Evolutionary conservation across 2,113 vertebrate genomes (phyloP).

Genomic region (Clarias batrachus): DNA sequence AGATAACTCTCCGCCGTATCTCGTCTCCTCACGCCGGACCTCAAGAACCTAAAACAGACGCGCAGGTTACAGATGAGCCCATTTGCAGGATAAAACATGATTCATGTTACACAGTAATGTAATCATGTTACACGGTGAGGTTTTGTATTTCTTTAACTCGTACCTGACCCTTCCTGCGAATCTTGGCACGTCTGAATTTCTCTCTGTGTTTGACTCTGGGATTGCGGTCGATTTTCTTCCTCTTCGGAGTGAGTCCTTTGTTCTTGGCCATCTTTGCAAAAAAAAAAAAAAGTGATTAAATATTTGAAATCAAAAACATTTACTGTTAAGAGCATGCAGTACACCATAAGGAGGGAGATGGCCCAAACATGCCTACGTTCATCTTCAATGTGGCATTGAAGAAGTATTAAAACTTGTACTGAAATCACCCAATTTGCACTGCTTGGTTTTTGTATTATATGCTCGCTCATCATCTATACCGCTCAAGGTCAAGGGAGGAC

Average conservation of each 20-base stretch:
- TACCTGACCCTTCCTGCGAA: slow-evolving; percentile 91
- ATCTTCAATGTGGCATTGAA: background rate
- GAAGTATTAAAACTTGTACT: background rate
- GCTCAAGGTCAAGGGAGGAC: too few relatives aligned
- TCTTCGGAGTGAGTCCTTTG: slow-evolving; percentile 89
- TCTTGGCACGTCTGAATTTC: slow-evolving; percentile 89
- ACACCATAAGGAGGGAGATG: background rate
- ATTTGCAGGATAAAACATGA: background rate
- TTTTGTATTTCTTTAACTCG: too few relatives aligned
- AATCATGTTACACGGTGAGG: too few relatives aligned
- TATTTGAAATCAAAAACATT: background rate
- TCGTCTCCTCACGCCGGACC: slow-evolving; percentile 78
- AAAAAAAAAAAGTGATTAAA: background rate
- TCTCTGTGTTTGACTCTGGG: slow-evolving; percentile 94
- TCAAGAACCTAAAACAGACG: slow-evolving; percentile 77
- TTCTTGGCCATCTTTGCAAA: slow-evolving; percentile 78
- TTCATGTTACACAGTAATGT: background rate
- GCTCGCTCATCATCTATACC: too few relatives aligned
- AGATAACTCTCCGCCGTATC: slow-evolving; percentile 85
- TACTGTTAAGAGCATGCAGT: background rate
- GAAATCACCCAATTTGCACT: background rate
- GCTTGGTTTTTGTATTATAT: background rate
- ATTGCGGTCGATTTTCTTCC: slow-evolving; percentile 95
- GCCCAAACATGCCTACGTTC: background rate
- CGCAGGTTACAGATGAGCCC: background rate